These are phyloP conservation scores for Leuctra nigra DNA, from an alignment of 2,888 invertebrate species.

Conservation along the genomic window DNA sequence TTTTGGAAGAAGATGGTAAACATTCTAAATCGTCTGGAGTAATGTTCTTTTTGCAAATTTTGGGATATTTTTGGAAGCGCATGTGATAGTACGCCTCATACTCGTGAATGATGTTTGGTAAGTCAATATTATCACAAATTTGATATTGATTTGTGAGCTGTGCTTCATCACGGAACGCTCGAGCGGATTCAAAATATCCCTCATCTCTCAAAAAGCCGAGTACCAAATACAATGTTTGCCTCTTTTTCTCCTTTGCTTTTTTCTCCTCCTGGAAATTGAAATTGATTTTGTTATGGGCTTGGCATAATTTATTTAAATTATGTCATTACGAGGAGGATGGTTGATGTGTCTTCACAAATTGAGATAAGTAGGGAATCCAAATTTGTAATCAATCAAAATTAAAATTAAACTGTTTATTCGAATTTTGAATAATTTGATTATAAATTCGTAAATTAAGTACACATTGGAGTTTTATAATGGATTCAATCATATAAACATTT, in stretches of 20 bases:
- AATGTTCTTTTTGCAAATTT: slow-evolving; percentile 56
- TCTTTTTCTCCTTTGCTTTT: slow-evolving; percentile 37
- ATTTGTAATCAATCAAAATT: no score
- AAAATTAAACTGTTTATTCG: no score
- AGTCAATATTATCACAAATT: slow-evolving; percentile 87
- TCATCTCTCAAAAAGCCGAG: slow-evolving; percentile 60
- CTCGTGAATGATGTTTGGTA: slow-evolving; percentile 82
- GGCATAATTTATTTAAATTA: no score
- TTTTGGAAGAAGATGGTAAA: no score
- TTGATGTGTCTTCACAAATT: no score
- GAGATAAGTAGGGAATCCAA: no score
- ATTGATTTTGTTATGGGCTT: no score
- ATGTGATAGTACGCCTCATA: slow-evolving; percentile 80
- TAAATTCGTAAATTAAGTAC: no score
- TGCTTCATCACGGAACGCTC: slow-evolving; percentile 63
- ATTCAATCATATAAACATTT: no score
- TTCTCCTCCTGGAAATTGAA: slow-evolving; percentile 33
- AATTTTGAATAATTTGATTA: background rate
- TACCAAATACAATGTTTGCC: slow-evolving; percentile 56
- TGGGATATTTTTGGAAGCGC: slow-evolving; percentile 81
- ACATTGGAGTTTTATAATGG: no score
- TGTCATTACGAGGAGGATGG: no score
- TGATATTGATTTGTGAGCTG: slow-evolving; percentile 59
- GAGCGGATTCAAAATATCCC: slow-evolving; percentile 55
- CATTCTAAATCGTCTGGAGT: background rate